Evolutionary conservation across 2,888 invertebrate genomes (phyloP), one percentile per base, ranked within the genome.

Genomic region (Scaptomyza polygonia): DNA sequence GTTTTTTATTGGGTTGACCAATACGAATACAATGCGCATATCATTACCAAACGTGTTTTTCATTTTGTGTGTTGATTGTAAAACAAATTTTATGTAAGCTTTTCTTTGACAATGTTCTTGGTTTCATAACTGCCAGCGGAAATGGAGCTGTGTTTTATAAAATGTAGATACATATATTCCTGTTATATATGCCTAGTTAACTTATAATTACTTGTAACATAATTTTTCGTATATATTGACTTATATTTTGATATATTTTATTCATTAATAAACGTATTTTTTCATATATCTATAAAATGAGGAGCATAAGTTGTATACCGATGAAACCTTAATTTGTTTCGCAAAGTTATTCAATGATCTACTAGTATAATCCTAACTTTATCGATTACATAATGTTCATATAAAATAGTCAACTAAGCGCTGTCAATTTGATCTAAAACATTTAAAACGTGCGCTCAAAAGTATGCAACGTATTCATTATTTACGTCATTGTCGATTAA

Each of bases 91-190:
- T 83, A 83, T 88, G 88, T 83, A 83, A 83, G 87, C 53, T 43
- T 39, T 47, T 49, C 44, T 42, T 30, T 71, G 43, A 32, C 36
- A 39, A 44, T 65, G 52, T 51, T 45, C 45, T 67, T 69, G 65
- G 76, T 84, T 88, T 88, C 85, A 86, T 84, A 84, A 84, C 84
- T 58, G 42, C 48, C 30, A 69, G 52, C 87, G 83, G 83, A 84
- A 84, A 84, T 72, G 67, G 69, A 72, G 80, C 70, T 88, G 76
- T 36, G n/a, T 14, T 25, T 36, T 12, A 12, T 32, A 34, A 29
- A 43, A 34, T 14, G 21, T 29, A 25, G 12, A 36, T 21, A 8
- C 25, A 30, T 12, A 14, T 0, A 39, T 16, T 9, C 6, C 32
- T 48, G n/a, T 30, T 4, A 14, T 14, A 14, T 18, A 25, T 30